These are phyloP conservation scores for Anseranas semipalmata DNA, from an alignment of 2,113 vertebrate species.

Conservation along the genomic window DNA sequence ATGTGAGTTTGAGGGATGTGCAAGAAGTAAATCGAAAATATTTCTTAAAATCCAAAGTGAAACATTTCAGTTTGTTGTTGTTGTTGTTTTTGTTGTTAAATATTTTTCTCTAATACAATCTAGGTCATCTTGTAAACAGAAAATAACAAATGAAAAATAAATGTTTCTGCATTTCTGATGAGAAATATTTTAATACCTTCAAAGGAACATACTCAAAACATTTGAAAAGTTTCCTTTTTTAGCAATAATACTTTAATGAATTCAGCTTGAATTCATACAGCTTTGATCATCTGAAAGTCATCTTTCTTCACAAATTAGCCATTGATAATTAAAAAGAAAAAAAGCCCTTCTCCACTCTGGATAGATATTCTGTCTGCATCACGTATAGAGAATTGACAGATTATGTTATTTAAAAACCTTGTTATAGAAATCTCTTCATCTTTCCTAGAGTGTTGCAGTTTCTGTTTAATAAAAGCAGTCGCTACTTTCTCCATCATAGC, in stretches of 20 bases:
- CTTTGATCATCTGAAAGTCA: conserved; percentile 5
- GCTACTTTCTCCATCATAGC: background rate
- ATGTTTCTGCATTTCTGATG: background rate
- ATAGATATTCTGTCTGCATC: background rate
- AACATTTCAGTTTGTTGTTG: background rate
- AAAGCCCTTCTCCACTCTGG: background rate
- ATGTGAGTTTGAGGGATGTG: background rate
- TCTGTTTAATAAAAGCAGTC: background rate
- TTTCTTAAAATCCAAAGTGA: background rate
- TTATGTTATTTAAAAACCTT: background rate
- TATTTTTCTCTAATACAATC: background rate
- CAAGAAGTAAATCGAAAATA: background rate
- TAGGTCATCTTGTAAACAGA: conserved; percentile 36
- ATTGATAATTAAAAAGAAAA: background rate
- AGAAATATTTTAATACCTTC: conserved; percentile 6
- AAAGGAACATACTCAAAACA: background rate
- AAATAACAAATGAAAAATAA: background rate
- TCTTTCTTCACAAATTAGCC: background rate
- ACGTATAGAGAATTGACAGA: background rate
- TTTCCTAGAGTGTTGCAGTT: background rate
- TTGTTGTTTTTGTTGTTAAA: background rate
- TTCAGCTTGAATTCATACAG: background rate
- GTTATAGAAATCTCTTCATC: background rate
- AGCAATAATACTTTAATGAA: background rate
- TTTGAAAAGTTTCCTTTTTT: background rate